These are phyloP conservation scores for Drosophila ercepeae DNA, from an alignment of 1,140 invertebrate species.

Conservation along the genomic window DNA sequence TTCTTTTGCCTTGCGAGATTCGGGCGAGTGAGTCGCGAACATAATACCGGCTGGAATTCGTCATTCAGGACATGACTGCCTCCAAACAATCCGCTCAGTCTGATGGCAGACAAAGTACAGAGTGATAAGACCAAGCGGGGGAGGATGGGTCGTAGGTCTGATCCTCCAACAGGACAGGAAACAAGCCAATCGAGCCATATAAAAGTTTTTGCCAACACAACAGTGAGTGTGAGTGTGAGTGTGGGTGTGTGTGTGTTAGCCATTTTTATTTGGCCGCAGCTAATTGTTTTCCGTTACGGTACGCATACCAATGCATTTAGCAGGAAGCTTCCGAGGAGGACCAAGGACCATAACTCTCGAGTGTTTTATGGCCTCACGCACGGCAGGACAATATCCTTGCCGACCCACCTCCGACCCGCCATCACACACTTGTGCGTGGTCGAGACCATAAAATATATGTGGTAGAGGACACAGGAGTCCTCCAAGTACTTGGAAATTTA, in stretches of 20 bases:
- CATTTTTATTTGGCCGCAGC: conserved; percentile 76
- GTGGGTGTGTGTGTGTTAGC: conserved; percentile 4
- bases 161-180: conserved; percentile 30
- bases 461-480: conserved; percentile 39
- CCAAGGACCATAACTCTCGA: conserved; percentile 76
- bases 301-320: conserved; percentile 79
- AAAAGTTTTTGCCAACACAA: conserved; percentile 54
- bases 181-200: conserved; percentile 58
- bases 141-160: neutral
- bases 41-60: conserved; percentile 30
- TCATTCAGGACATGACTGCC: conserved; percentile 56
- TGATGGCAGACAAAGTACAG: conserved; percentile 57
- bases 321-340: conserved; percentile 35
- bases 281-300: conserved; percentile 81
- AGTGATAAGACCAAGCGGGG: conserved; percentile 58
- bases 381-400: conserved; percentile 77
- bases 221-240: neutral
- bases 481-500: conserved; percentile 72
- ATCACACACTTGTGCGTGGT: conserved; percentile 53
- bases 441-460: conserved; percentile 68
- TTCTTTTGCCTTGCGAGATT: conserved; percentile 5
- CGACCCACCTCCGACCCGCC: conserved; percentile 30
- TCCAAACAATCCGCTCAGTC: conserved; percentile 44
- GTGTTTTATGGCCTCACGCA: conserved; percentile 77
- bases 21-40: conserved; percentile 30